A percentile compares a stretch with the other conserved stretches of the same genome.
Conservation (phyloP, 30 jellyfish, hydroid and myxozoan species). For the Cassiopea xamachana region DNA sequence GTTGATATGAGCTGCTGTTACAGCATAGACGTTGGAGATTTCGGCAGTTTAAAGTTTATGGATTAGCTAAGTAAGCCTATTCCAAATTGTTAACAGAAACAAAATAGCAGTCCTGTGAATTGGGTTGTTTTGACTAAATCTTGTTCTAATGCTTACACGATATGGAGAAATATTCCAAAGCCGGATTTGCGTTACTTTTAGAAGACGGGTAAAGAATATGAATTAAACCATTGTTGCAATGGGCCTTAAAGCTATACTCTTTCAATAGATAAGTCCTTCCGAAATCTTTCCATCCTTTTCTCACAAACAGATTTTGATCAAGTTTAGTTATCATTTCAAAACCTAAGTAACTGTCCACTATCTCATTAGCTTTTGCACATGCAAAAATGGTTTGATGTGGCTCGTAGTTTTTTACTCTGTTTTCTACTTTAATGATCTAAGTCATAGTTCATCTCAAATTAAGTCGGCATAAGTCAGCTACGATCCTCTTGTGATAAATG, state of each 20-base stretch:
- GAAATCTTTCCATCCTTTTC: conserved; percentile 46
- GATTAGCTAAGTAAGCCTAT: conserved; percentile 70
- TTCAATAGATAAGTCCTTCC: conserved; percentile 50
- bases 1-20: conserved; percentile 23
- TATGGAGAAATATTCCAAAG: conserved; percentile 62
- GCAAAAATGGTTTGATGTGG: not conserved
- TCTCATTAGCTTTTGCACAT: not conserved
- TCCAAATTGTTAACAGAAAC: conserved; percentile 78
- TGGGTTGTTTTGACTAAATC: conserved; percentile 77
- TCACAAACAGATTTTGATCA: conserved; percentile 32
- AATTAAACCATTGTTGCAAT: conserved; percentile 18
- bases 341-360: not conserved
- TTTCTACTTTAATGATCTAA: no score
- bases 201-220: conserved; percentile 43
- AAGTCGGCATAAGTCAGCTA: no score
- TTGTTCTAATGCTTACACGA: conserved; percentile 73
- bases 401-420: not conserved
- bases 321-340: conserved; percentile 9
- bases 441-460: no score
- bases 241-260: conserved; percentile 37
- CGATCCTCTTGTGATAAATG: no score
- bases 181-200: conserved; percentile 67
- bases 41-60: conserved; percentile 67
- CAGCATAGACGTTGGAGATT: conserved; percentile 41
- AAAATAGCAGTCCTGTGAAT: conserved; percentile 67